Evolutionary conservation across 2,888 invertebrate genomes (phyloP), one percentile per base, ranked within the genome.

Genomic region (Eupithecia abbreviata): DNA sequence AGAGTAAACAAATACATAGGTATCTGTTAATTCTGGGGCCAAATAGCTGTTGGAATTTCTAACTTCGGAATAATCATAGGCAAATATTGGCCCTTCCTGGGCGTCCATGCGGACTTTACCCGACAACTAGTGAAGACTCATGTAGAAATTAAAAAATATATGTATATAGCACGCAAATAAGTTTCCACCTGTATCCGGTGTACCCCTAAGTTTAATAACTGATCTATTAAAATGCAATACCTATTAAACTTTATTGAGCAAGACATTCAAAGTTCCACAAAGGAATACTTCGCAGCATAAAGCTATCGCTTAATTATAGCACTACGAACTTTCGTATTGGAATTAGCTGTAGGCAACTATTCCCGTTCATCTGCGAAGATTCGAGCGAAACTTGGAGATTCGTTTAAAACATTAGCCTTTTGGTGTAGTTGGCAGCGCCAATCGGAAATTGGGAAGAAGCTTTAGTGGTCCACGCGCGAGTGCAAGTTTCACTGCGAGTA

Each of bases 371-470:
- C 82, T 77, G 84, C 81, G 78, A 85, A 86, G 85, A 86, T 83
- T 82, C 73, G 72, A 79, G 76, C 79, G 79, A 85, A 90, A 86
- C 85, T 87, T 87, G 82, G 79, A 84, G 87, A 89, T 91, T 89
- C 87, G 89, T 90, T 90, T 89, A 90, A 89, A 72, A 90, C 90
- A 91, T 90, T 89, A 87, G 88, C 84, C 84, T 87, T 86, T 85
- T 79, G 78, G 84, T 84, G 85, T 85, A 88, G 86, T 85, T 88
- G 84, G 77, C 84, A 86, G 42, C 42, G 15, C 66, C 42, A 42
- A 41, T 42, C 66, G 66, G 42, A 66, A 66, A 66, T 42, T 42
- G 66, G 66, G 42, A 13, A 30, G 41, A 41, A 42, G 41, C 42
- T 66, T 42, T 41, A 66, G 42, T 66, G 30, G 18, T 58, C 18